Base-by-base conservation (phyloP, 2,888 invertebrate genomes). In the Epistrophella euchroma region DNA sequence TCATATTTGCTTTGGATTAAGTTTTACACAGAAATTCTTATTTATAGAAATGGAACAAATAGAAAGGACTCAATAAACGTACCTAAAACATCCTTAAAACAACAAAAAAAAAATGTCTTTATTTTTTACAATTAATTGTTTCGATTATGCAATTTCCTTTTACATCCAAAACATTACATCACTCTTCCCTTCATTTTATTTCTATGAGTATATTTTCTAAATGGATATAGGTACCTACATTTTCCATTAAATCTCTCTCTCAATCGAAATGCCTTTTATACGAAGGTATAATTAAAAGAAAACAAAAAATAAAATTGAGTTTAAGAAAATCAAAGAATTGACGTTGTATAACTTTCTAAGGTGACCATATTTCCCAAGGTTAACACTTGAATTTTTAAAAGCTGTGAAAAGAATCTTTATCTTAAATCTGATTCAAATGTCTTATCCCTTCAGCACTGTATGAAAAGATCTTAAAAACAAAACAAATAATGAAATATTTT, bases 201-300 rank as follows among this genome's bases (percentile, higher is more conserved):
- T 52, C 52, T 52, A 52, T 15, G n/a, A n/a, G 25, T 52, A 15
- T 25, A 52, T 22, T 50, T 22, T 50, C 13, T 50, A 50, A 50
- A 22, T 15, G 22, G 19, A 50, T 50, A 25, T 25, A n/a, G n/a
- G n/a, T n/a, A n/a, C n/a, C n/a, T n/a, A 62, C 2, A 62, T 11
- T 43, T 62, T 28, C 25, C 17, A 17, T 45, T 62, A 2, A 60
- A 10, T 17, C 40, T 22, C 4, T 40, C 2, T 43, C 25, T 62
- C 5, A 43, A 43, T 60, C 4, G 60, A 43, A 43, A 43, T 22
- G n/a, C 11, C 43, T 62, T 62, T 40, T 22, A 22, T 40, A 22
- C 22, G 60, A n/a, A 43, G 25, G 25, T 62, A 43, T 62, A 62
- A 62, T 62, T 62, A 62, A 62, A 62, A 62, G 62, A 62, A 62